Evolutionary conservation across 2,888 invertebrate species (phyloP), one percentile per base, ranked within the genome.

Genomic region (Bhutanitis thaidina): DNA sequence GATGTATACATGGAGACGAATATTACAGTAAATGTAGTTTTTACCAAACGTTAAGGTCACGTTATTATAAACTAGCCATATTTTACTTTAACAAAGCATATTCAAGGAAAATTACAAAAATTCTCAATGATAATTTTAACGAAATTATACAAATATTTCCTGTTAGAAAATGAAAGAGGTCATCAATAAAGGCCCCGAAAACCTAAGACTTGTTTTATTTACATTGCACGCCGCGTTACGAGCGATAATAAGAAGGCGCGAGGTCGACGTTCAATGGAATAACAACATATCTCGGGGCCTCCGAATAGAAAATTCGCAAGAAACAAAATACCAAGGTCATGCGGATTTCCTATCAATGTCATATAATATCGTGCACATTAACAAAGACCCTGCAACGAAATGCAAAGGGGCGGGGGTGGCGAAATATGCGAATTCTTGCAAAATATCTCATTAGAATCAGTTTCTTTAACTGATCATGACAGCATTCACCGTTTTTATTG

Each of bases 331-430:
- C 82, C 90, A 90, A 90, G 90, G 90, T 90, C 90, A 88, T 80
- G 82, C 84, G 80, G 82, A 87, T 86, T 88, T 89, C 81, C 82
- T 86, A 90, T 84, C 89, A 88, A 88, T 88, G 88, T 88, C 90
- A 86, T 86, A 78, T 77, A 80, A 81, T 81, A 82, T 83, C 83
- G 82, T 86, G 88, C 84, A 88, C 87, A 82, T 80, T 87, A 88
- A 90, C 90, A 90, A 90, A 89, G 90, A 82, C 87, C 84, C 83
- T 86, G 88, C 88, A 88, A 74, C 78, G 75, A 84, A 88, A 86
- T 88, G 87, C 86, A 89, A 86, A 86, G 89, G 90, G 90, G 87
- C 88, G 88, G 90, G 90, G 90, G 88, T 86, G 83, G 79, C 67
- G 69, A 79, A 88, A 88, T 88, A 81, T 76, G 72, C 73, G 73